Base-by-base conservation (phyloP, 2,113 vertebrate species). In the Chiloscyllium plagiosum region DNA sequence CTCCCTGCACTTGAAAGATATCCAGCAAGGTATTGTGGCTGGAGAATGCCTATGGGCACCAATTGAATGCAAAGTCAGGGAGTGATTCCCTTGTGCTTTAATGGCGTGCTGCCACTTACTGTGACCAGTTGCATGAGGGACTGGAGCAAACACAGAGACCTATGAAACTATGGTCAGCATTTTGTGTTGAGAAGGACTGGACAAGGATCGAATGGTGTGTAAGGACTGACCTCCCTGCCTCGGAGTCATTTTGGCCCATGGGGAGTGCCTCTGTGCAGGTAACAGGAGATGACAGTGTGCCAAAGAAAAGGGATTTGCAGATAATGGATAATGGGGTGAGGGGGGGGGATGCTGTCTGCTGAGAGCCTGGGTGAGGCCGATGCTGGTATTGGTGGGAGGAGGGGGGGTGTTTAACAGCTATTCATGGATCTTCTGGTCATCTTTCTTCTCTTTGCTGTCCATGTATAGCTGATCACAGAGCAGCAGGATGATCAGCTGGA, bases 401-500 rank as follows among this genome's bases (percentile, higher is more conserved):
- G 56, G 56, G 8, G 56, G 56, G 4, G 56, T 56, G 56, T 5
- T 5, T 56, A 56, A 56, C 56, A 56, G 56, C 8, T 47, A 37
- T 4, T 42, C 15, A 8, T 78, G 72, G 68, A n/a, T 56, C 56
- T 22, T 47, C 37, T 95, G 4, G 66, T 24, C 7, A 4, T 61
- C 78, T 69, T 96, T 97, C 96, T 97, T 96, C 97, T 96, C 96
- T 96, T 92, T 56, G 56, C 96, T 0, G 24, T 68, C 42, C 96
- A 12, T 96, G 96, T 96, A 76, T 97, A 99, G 99, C 7, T 99
- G 97, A 99, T 99, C 0, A 97, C 98, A 42, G 99, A 99, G 61
- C 98, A 99, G 97, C 99, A 99, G 97, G 99, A 99, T 95, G 99
- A 99, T 96, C 99, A 99, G 97, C 97, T 99, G 97, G 98, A 99